Base-by-base conservation (phyloP, 2,113 vertebrate species). In the Oryzias curvinotus region DNA sequence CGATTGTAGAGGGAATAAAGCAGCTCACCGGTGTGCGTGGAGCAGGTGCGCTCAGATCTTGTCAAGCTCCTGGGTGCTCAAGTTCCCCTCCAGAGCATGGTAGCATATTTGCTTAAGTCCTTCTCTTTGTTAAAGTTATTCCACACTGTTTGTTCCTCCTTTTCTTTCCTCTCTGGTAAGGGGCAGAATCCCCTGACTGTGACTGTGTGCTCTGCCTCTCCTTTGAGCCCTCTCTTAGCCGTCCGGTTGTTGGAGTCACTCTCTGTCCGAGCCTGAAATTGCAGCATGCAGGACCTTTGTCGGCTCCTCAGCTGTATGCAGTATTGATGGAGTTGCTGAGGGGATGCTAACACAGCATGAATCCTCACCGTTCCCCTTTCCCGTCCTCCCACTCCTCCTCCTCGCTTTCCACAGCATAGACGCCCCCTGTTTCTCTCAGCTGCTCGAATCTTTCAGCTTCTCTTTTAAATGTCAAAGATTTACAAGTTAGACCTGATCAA, bases 261-360 rank as follows among this genome's bases (percentile, higher is more conserved):
- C 73, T 45, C 62, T 68, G 69, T 64, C 21, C 26, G 58, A 83
- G 82, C 62, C 71, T 71, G 78, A 61, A 77, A 83, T 80, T 86
- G 89, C 90, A 89, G 88, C 86, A 82, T 79, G 54, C 68, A 74
- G 79, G 76, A 87, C 62, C 85, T 81, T 69, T 83, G 90, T 91
- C 91, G 89, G 90, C 69, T 87, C 65, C 86, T 84, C 88, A 88
- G 91, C 90, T 88, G 89, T 88, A 85, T 90, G 90, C 92, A 87
- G 91, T 91, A 92, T 92, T 92, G 91, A 93, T 92, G 89, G 89
- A 91, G 90, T 91, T 90, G 90, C 90, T 91, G 86, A 84, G 89
- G 86, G 87, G 90, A 91, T 93, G 92, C 91, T 90, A 90, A 91
- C 91, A 87, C 91, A 90, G 91, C 91, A 91, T 82, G 83, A 91